Evolutionary conservation across 2,888 invertebrate genomes (phyloP).

Genomic region (Caradrina clavipalpis): DNA sequence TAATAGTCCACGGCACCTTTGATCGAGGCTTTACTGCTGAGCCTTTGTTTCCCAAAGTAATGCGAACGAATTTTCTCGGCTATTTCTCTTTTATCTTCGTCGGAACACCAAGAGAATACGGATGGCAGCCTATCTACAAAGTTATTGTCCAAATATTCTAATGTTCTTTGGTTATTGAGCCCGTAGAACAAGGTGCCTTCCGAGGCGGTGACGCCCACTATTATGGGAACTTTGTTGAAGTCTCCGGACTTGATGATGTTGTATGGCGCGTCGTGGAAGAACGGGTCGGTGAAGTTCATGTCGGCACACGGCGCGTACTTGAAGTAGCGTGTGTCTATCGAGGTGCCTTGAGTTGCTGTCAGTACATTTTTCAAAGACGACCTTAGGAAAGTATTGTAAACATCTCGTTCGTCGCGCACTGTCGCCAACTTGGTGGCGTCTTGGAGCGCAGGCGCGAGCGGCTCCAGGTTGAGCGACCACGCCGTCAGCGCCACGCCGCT

Average conservation of each 20-base stretch:
- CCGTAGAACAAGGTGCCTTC: conserved; percentile 85
- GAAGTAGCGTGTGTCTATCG: conserved; percentile 80
- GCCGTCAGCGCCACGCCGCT: conserved; percentile 82
- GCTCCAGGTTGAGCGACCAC: conserved; percentile 84
- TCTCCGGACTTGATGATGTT: conserved; percentile 77
- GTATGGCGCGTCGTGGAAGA: conserved; percentile 83
- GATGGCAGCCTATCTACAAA: conserved; percentile 81
- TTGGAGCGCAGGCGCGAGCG: conserved; percentile 71
- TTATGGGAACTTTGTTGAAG: conserved; percentile 83
- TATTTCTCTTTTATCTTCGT: conserved; percentile 72
- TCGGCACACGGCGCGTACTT: conserved; percentile 85
- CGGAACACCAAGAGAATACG: conserved; percentile 81
- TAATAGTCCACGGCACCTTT: conserved; percentile 75
- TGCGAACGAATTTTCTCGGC: conserved; percentile 74
- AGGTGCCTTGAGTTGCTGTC: conserved; percentile 73
- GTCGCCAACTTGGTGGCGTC: conserved; percentile 78
- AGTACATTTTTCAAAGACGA: conserved; percentile 73
- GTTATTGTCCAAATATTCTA: conserved; percentile 76
- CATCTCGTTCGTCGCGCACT: conserved; percentile 69
- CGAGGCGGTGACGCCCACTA: conserved; percentile 77
- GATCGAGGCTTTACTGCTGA: conserved; percentile 67
- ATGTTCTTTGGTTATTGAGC: conserved; percentile 72
- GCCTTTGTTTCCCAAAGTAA: conserved; percentile 77
- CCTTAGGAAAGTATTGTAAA: conserved; percentile 73
- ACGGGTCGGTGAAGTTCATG: conserved; percentile 75